phyloP scores from a whole-genome alignment of 2,888 invertebrate species.

The Spilarctia lutea region DNA sequence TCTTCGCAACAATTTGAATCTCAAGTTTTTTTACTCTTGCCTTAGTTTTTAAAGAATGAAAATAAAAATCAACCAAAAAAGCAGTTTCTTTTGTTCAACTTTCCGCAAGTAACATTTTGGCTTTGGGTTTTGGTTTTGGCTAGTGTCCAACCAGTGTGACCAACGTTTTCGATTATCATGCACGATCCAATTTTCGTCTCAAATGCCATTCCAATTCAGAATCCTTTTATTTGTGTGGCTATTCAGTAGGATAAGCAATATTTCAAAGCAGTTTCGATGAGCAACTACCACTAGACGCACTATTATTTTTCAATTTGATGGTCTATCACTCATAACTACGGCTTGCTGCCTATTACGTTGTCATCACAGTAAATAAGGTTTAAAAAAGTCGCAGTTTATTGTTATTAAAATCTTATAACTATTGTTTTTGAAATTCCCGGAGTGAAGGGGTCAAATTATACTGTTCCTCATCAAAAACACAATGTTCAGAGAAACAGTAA shows the following conservation, averaged over 20 bases:
- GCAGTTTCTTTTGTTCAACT: not conserved
- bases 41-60: not conserved
- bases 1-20: too few relatives aligned
- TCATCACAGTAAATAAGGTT: not conserved
- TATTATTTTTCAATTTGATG: not conserved
- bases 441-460: too few relatives aligned
- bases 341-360: not conserved
- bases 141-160: not conserved
- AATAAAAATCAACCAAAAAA: not conserved
- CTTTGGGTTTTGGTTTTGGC: too few relatives aligned
- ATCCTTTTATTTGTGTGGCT: not conserved
- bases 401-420: too few relatives aligned
- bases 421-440: too few relatives aligned
- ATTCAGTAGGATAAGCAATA: not conserved
- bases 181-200: not conserved
- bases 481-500: too few relatives aligned
- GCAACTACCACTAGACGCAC: not conserved
- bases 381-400: too few relatives aligned
- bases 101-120: not conserved
- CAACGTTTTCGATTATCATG: not conserved
- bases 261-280: not conserved
- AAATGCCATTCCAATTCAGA: not conserved
- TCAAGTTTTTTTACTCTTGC: not conserved
- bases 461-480: too few relatives aligned
- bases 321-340: rapidly evolving